Percentiles rank a stretch among this genome's conserved stretches.
phyloP scores from a whole-genome alignment of 2,888 invertebrate species.

The Cephus sareptanus region DNA sequence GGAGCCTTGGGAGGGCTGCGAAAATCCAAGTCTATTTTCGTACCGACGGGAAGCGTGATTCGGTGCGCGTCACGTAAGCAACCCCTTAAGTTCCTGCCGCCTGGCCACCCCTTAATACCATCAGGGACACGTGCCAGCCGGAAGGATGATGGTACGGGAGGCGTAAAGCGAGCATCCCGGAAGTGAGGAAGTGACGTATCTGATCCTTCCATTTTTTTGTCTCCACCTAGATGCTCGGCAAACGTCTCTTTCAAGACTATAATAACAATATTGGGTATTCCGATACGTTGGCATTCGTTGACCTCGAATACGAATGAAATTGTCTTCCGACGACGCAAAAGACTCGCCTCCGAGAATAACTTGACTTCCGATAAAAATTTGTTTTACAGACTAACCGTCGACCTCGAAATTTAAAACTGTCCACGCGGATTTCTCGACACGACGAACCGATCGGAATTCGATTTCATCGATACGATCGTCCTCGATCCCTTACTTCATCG shows the following conservation, averaged over 20 bases:
- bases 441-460: background rate
- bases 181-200: background rate
- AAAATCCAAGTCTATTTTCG: background rate
- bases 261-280: background rate
- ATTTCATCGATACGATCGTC: background rate
- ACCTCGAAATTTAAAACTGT: background rate
- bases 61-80: background rate
- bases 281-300: slow-evolving; percentile 15
- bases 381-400: background rate
- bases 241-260: background rate
- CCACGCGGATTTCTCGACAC: background rate
- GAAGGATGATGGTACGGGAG: background rate
- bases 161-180: background rate
- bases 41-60: background rate
- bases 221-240: background rate
- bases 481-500: no score
- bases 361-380: background rate
- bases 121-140: background rate
- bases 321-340: slow-evolving; percentile 28
- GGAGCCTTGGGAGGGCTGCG: background rate
- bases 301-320: slow-evolving; percentile 33
- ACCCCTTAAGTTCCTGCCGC: background rate
- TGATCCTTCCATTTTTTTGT: background rate
- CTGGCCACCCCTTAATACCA: background rate
- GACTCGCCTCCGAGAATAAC: background rate